Base-by-base conservation (phyloP, 2,797 vertebrate species). In the Lutjanus campechanus region DNA sequence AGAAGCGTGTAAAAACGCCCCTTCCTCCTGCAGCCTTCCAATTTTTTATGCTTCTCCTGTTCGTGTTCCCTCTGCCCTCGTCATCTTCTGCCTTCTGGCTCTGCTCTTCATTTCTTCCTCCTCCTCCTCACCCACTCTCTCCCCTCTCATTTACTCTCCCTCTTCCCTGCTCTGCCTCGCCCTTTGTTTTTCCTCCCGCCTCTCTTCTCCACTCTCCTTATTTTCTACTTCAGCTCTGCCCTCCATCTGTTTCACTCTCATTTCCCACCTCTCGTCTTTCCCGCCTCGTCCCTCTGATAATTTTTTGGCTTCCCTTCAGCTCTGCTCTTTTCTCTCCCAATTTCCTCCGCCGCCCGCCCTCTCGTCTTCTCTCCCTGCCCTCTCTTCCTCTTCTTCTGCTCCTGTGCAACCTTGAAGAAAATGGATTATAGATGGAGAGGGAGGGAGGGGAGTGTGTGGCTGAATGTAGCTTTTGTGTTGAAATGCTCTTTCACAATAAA, bases 361-460 rank as follows among this genome's bases (percentile, higher is more conserved):
- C 60, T 53, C 40, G 40, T 40, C 61, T 12, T 4, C 12, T 11
- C 15, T 19, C 22, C 19, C 62, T 2, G n/a, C 20, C 64, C 53
- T 67, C 53, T 73, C 76, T 11, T 53, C 49, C 46, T 69, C 41
- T 25, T 66, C 73, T 64, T 47, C 70, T 29, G 41, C 72, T 54
- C 22, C 49, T 40, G 53, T 72, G 72, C 85, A 90, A 74, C 81
- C 85, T 83, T 83, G 76, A 82, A 83, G 79, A 85, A 70, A 89
- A 82, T 82, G 79, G 68, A 87, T 82, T 83, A 82, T 58, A 78
- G 67, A 81, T 60, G 76, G 69, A 73, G 40, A 9, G 29, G 1
- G 40, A 36, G 63, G 20, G 25, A 47, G 55, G n/a, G 66, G 36
- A 36, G 51, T 1, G 11, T 4, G 43, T 1, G 8, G 66, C n/a